phyloP scores from a whole-genome alignment of 2,888 invertebrate species.

The Didymodactylos carnosus region DNA sequence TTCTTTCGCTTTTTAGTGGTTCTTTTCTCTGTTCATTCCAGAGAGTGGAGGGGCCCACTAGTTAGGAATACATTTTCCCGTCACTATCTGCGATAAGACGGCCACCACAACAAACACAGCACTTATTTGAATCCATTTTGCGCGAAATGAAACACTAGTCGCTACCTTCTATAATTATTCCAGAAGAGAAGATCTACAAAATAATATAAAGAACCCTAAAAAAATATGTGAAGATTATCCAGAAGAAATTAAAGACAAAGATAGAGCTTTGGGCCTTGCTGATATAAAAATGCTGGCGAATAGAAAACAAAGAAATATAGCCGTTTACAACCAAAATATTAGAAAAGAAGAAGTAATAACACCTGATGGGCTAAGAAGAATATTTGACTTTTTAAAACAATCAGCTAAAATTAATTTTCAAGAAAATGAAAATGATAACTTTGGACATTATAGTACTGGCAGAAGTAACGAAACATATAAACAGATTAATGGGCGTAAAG shows the following conservation, averaged over 20 bases:
- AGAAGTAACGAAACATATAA: neutral
- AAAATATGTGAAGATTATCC: too few species aligned
- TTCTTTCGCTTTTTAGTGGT: too few species aligned
- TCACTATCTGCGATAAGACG: too few species aligned
- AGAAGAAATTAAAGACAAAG: neutral
- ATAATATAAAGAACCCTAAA: neutral
- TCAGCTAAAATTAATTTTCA: neutral
- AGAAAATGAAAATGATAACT: neutral
- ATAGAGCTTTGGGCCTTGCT: neutral
- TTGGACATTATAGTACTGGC: neutral
- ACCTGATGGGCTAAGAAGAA: neutral
- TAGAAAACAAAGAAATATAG: neutral
- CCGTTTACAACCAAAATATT: neutral
- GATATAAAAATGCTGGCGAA: neutral
- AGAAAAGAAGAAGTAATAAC: neutral
- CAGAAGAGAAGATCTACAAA: neutral
- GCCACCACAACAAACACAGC: too few species aligned
- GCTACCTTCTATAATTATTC: too few species aligned
- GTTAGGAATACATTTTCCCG: too few species aligned
- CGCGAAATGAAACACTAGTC: too few species aligned
- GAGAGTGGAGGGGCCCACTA: too few species aligned
- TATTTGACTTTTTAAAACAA: neutral
- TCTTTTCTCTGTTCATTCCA: too few species aligned
- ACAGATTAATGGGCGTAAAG: neutral
- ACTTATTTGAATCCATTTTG: too few species aligned